Evolutionary conservation across 2,797 vertebrate genomes (phyloP).

Genomic region (Esox lucius): DNA sequence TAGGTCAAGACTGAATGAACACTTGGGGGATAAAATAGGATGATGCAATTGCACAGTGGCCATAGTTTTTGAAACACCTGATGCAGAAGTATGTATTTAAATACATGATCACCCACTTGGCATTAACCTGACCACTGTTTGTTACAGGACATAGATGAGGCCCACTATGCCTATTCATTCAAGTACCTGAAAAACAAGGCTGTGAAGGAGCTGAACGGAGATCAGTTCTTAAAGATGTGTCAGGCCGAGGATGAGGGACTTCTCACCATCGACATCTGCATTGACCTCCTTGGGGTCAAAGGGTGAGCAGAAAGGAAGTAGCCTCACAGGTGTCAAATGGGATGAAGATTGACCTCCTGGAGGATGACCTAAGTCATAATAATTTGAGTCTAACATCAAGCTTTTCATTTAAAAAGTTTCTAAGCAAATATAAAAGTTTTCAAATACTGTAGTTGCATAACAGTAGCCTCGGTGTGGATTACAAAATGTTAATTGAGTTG

Average conservation of each 20-base stretch:
- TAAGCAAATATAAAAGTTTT: too few species aligned
- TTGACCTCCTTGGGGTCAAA: conserved; percentile 96
- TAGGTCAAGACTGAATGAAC: too few species aligned
- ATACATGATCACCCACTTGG: neutral
- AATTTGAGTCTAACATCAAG: too few species aligned
- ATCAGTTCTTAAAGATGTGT: conserved; percentile 97
- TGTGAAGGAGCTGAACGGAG: conserved; percentile 94
- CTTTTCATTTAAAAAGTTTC: too few species aligned
- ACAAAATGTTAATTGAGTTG: too few species aligned
- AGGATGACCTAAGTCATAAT: too few species aligned
- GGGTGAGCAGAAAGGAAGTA: conserved; percentile 74
- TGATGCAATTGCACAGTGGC: too few species aligned
- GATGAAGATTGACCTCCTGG: neutral
- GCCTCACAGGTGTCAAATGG: neutral
- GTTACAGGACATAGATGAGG: conserved; percentile 92
- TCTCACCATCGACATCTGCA: conserved; percentile 91
- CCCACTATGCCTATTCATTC: conserved; percentile 95
- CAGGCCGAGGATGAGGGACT: conserved; percentile 92
- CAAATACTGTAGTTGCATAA: too few species aligned
- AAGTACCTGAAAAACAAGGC: conserved; percentile 98
- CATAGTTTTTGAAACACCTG: neutral
- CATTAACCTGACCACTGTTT: neutral
- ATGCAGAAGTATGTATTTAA: neutral
- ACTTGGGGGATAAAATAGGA: too few species aligned
- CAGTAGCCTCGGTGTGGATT: too few species aligned